Evolutionary conservation across 1,140 invertebrate species (phyloP).

Genomic region (Brachionus paranguensis): DNA sequence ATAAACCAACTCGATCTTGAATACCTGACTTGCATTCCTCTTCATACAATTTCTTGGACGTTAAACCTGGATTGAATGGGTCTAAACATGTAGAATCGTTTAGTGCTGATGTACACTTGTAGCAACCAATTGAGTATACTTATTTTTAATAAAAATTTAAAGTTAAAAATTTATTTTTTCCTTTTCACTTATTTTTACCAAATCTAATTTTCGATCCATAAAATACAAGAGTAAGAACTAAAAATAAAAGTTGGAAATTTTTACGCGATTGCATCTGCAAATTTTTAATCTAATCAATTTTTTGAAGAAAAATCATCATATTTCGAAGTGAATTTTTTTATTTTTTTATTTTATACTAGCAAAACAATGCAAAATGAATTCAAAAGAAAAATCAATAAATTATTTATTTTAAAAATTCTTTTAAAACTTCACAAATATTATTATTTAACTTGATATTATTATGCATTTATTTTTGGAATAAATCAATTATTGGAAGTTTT

Average conservation of each 20-base stretch:
- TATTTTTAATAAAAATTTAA: background rate
- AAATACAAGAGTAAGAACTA: background rate
- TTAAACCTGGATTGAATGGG: constrained; percentile 32
- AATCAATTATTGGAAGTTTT: background rate
- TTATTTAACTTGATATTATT: background rate
- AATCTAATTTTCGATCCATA: background rate
- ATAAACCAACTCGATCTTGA: constrained; percentile 33
- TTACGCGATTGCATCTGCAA: background rate
- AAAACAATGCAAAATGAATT: background rate
- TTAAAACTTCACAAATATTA: background rate
- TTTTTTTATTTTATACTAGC: background rate
- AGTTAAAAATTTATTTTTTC: background rate
- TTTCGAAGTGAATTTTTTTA: background rate
- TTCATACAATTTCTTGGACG: constrained; percentile 1
- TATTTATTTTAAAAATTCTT: background rate
- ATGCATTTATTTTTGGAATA: background rate
- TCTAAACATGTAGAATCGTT: constrained; percentile 26
- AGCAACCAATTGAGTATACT: constrained; percentile 21
- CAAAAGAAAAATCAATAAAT: background rate
- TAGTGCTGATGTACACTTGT: constrained; percentile 4
- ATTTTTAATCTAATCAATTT: background rate
- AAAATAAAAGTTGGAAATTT: background rate
- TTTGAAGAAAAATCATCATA: too few relatives aligned
- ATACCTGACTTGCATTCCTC: constrained; percentile 19
- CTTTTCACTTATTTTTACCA: background rate